These are phyloP conservation scores for Araneus ventricosus DNA, from an alignment of 1,140 invertebrate genomes.

Conservation along the genomic window DNA sequence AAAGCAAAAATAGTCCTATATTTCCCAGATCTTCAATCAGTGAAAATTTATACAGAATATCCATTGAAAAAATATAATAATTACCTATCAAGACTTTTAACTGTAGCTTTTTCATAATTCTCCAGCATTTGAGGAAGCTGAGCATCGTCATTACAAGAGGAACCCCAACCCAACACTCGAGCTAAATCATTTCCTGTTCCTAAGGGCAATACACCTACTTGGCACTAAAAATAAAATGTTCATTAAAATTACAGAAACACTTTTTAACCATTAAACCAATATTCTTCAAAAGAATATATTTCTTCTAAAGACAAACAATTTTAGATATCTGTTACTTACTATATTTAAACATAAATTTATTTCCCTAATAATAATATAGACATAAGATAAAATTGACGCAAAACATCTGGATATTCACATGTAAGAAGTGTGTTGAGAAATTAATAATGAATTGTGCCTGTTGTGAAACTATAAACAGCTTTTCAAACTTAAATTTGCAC, in stretches of 20 bases:
- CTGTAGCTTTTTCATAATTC: conserved; percentile 95
- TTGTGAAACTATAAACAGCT: too few relatives aligned
- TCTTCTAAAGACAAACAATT: too few relatives aligned
- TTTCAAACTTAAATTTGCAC: too few relatives aligned
- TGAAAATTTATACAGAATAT: background rate
- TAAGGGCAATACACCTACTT: conserved; percentile 89
- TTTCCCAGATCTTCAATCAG: background rate
- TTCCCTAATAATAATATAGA: too few relatives aligned
- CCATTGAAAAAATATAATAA: background rate
- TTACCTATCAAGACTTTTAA: conserved; percentile 96
- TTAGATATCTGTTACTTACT: too few relatives aligned
- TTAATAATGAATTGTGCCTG: too few relatives aligned
- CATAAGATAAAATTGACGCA: too few relatives aligned
- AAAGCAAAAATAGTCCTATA: background rate
- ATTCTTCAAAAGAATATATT: too few relatives aligned
- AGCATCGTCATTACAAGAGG: conserved; percentile 96
- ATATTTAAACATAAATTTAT: too few relatives aligned
- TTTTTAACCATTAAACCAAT: too few relatives aligned
- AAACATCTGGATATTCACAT: too few relatives aligned
- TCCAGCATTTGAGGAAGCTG: conserved; percentile 94
- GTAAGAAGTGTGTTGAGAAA: too few relatives aligned
- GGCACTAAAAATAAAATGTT: conserved; percentile 85
- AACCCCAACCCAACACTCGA: conserved; percentile 90
- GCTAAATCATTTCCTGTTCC: conserved; percentile 93
- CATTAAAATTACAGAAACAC: background rate